Percentiles rank a stretch among this genome's conserved stretches.
phyloP scores from a whole-genome alignment of 1,140 invertebrate species.

The Pseudomyrmex dendroicus region DNA sequence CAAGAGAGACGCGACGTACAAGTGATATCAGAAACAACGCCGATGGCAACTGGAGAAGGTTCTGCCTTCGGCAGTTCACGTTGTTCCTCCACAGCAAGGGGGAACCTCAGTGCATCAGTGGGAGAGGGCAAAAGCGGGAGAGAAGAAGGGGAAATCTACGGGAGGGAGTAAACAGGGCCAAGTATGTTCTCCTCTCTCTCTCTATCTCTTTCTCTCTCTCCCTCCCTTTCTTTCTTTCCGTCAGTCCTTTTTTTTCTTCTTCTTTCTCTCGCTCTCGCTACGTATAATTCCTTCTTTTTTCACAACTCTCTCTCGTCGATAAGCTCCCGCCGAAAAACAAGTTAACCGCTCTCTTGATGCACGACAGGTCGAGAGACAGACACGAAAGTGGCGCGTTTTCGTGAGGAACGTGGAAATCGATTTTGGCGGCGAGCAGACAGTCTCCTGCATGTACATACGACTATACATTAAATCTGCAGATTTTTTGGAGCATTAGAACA shows the following conservation, averaged over 20 bases:
- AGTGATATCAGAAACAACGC: constrained; percentile 66
- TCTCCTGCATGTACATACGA: too few relatives aligned
- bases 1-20: constrained; percentile 63
- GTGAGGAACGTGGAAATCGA: constrained; percentile 22
- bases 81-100: constrained; percentile 28
- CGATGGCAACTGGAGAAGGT: constrained; percentile 73
- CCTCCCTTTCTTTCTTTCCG: too few relatives aligned
- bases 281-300: background rate
- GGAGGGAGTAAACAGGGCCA: constrained; percentile 65
- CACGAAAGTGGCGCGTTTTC: constrained; percentile 5
- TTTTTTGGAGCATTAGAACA: too few relatives aligned
- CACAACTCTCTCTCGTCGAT: constrained; percentile 12
- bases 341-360: constrained; percentile 50
- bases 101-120: constrained; percentile 49
- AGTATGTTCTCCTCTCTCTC: background rate
- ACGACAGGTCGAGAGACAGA: constrained; percentile 28
- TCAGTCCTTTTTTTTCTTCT: background rate
- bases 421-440: constrained; percentile 11
- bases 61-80: constrained; percentile 33
- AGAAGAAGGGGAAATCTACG: background rate
- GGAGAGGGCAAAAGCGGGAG: constrained; percentile 54
- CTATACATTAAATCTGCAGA: too few relatives aligned
- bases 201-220: too few relatives aligned
- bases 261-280: background rate
- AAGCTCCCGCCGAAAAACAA: constrained; percentile 59